Percentiles rank a stretch among this genome's conserved stretches.
These are phyloP conservation scores for Meleagris gallopavo DNA, from an alignment of 2,113 vertebrate genomes.

Conservation along the genomic window DNA sequence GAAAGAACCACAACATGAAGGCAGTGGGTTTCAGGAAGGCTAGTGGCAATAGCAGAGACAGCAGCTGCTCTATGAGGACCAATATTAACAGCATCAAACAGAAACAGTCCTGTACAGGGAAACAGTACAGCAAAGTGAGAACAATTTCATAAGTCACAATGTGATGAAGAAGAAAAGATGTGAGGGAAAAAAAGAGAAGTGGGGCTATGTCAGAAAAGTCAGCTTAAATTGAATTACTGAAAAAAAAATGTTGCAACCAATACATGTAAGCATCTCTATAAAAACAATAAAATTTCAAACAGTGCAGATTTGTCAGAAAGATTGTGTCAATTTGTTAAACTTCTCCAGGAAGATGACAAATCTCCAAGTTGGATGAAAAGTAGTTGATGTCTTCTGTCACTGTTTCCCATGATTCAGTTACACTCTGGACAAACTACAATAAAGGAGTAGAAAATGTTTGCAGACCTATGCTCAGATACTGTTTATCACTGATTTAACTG, in stretches of 20 bases:
- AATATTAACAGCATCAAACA: neutral
- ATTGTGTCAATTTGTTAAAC: neutral
- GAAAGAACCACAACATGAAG: neutral
- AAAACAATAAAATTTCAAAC: neutral
- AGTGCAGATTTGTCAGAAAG: neutral
- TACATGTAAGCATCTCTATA: neutral
- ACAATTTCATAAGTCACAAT: rapidly evolving
- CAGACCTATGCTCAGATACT: neutral
- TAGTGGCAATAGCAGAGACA: neutral
- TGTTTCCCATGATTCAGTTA: neutral
- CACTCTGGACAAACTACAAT: neutral
- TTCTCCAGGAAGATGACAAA: neutral
- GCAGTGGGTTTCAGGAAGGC: neutral
- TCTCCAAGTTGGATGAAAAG: neutral
- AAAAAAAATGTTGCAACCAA: neutral
- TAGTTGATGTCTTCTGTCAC: rapidly evolving
- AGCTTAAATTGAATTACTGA: neutral
- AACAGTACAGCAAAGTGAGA: neutral
- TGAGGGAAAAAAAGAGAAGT: neutral
- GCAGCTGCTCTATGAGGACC: neutral
- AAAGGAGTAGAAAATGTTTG: neutral
- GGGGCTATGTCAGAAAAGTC: neutral
- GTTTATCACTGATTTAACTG: neutral
- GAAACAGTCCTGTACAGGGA: neutral
- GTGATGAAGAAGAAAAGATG: neutral